Base-by-base conservation (phyloP, 1,140 invertebrate genomes). In the Eupeodes corollae region DNA sequence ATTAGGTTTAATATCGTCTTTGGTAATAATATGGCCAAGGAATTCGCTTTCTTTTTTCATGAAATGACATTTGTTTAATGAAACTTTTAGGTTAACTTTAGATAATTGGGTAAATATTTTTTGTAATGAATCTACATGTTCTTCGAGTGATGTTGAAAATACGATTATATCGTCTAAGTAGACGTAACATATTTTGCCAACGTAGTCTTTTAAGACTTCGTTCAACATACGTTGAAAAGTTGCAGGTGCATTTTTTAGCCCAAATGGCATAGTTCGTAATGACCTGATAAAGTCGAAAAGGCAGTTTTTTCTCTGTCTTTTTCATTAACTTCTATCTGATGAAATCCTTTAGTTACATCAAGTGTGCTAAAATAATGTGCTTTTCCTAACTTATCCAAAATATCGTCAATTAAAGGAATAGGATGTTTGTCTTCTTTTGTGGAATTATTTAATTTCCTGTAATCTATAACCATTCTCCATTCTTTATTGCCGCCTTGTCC, bases 181-280 rank as follows among this genome's bases (percentile, higher is more conserved):
- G 1, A 51, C 52, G n/a, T 51, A 13, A 26, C 50, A 50, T 9
- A 42, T 42, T n/a, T 44, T 49, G 11, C 42, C 33, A 19, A 47
- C 21, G 1, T 46, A 19, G 6, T 43, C 47, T 10, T 41, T 42
- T 10, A 63, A 46, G 0, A 61, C 51, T 14, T 45, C 41, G 14
- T 63, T 54, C 46, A 65, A 58, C 2, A 56, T 19, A 13, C 56
- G 12, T 14, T 54, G 51, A 26, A 63, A 63, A 0, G 52, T 50
- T 0, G 50, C 50, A 9, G 67, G 63, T 6, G 53, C 58, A 15
- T 56, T 61, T 11, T 48, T 55, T 8, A 70, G 46, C 9, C 74
- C 73, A 48, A 73, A 71, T 26, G 71, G 63, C 59, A 75, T 67
- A 9, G 73, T 52, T 74, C 58, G 46, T 59, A 73, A 30, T 63